These are phyloP conservation scores for Hypothenemus hampei DNA, from an alignment of 1,140 invertebrate genomes.

Conservation along the genomic window DNA sequence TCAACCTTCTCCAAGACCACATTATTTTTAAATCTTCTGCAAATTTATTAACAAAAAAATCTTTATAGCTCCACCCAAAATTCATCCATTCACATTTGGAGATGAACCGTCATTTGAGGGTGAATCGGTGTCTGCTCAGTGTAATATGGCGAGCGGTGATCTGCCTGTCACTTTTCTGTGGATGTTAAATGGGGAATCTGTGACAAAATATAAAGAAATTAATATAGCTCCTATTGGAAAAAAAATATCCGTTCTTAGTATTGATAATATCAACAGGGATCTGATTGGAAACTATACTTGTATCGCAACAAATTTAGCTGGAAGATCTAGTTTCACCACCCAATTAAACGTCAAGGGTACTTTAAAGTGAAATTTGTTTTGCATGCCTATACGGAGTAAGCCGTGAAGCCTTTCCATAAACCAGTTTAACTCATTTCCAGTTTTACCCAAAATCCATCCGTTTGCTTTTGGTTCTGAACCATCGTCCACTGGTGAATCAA, in stretches of 20 bases:
- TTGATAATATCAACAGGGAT: constrained; percentile 60
- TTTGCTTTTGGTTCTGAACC: constrained; percentile 60
- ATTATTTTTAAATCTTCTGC: background rate
- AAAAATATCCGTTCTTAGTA: constrained; percentile 67
- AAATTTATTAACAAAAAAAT: background rate
- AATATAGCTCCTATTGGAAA: constrained; percentile 56
- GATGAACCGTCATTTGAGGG: constrained; percentile 50
- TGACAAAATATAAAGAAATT: constrained; percentile 37
- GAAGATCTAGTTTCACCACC: constrained; percentile 59
- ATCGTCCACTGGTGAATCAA: constrained; percentile 43
- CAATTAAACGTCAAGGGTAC: constrained; percentile 67
- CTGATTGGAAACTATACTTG: constrained; percentile 70
- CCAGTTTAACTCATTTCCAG: constrained; percentile 25
- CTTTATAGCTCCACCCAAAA: constrained; percentile 50
- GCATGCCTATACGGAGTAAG: constrained; percentile 26
- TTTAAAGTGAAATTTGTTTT: background rate
- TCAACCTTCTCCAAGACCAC: background rate
- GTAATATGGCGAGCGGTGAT: constrained; percentile 37
- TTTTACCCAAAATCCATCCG: constrained; percentile 58
- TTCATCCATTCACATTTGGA: constrained; percentile 62
- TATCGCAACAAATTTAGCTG: constrained; percentile 67
- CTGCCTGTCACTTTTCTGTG: constrained; percentile 56
- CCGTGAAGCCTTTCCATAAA: background rate
- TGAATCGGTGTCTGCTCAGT: constrained; percentile 41
- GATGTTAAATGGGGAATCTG: constrained; percentile 54